Conservation (phyloP, 2,888 invertebrate species). For the Cybosia mesomella region DNA sequence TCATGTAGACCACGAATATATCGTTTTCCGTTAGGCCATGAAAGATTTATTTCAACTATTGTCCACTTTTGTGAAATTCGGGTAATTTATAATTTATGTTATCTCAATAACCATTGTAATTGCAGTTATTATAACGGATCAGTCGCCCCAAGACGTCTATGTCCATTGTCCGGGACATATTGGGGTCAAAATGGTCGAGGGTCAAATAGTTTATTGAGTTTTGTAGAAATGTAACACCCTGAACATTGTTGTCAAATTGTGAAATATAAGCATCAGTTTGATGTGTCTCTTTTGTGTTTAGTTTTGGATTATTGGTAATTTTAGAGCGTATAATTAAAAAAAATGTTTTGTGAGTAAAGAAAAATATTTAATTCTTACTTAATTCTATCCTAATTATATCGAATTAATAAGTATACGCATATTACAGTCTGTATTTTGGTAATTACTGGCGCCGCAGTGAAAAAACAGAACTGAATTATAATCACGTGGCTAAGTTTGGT, state of each 20-base stretch:
- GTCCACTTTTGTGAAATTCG: constrained; percentile 49
- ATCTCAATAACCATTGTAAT: constrained; percentile 81
- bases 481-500: no score
- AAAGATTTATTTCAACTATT: constrained; percentile 50
- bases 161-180: constrained; percentile 62
- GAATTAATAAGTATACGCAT: neutral
- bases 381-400: neutral
- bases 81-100: constrained; percentile 82
- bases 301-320: constrained; percentile 29
- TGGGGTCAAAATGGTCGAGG: constrained; percentile 84
- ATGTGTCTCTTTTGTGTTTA: constrained; percentile 41
- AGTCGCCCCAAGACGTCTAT: constrained; percentile 76
- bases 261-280: constrained; percentile 40
- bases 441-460: no score
- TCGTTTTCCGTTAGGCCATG: constrained; percentile 41
- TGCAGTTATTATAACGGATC: constrained; percentile 81
- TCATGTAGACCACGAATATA: constrained; percentile 30
- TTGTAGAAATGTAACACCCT: constrained; percentile 70
- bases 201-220: constrained; percentile 78
- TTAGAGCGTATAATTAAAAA: neutral
- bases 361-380: neutral
- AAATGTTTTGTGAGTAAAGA: neutral
- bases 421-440: neutral
- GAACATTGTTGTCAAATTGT: constrained; percentile 68
- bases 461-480: no score